Conservation (phyloP, 2,113 vertebrate genomes). For the Forbesichthys agassizii region DNA sequence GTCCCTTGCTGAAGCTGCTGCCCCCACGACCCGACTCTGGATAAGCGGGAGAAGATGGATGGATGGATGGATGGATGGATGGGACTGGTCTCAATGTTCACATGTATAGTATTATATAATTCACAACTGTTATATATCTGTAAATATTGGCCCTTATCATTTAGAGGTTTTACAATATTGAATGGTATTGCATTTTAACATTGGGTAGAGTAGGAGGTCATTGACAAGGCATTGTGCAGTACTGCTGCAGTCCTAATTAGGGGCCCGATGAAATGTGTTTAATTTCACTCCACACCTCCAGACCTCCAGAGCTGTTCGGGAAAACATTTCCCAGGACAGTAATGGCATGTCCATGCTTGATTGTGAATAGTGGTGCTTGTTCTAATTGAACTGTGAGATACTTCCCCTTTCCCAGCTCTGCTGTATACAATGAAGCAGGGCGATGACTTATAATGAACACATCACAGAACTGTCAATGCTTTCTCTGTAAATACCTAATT, state of each 20-base stretch:
- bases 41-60: too few relatives aligned
- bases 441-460: slow-evolving; percentile 9
- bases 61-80: too few relatives aligned
- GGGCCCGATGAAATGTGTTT: slow-evolving; percentile 34
- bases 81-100: too few relatives aligned
- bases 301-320: slow-evolving; percentile 22
- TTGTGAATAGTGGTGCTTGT: slow-evolving; percentile 54
- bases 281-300: slow-evolving; percentile 37
- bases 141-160: too few relatives aligned
- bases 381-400: slow-evolving; percentile 34
- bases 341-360: slow-evolving; percentile 53
- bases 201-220: slow-evolving; percentile 12
- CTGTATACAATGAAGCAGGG: slow-evolving; percentile 16
- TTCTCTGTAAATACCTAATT: slow-evolving; percentile 22
- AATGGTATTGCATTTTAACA: too few relatives aligned
- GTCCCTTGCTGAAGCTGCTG: too few relatives aligned
- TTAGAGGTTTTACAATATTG: too few relatives aligned
- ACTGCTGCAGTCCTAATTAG: slow-evolving; percentile 9
- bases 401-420: slow-evolving; percentile 34
- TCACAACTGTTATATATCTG: too few relatives aligned
- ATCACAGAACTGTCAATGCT: slow-evolving; percentile 7
- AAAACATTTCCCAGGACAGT: slow-evolving; percentile 38
- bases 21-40: too few relatives aligned
- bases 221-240: slow-evolving; percentile 2
- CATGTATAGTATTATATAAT: too few relatives aligned